Conservation (phyloP, 2,113 vertebrate species). For the Saccopteryx leptura region DNA sequence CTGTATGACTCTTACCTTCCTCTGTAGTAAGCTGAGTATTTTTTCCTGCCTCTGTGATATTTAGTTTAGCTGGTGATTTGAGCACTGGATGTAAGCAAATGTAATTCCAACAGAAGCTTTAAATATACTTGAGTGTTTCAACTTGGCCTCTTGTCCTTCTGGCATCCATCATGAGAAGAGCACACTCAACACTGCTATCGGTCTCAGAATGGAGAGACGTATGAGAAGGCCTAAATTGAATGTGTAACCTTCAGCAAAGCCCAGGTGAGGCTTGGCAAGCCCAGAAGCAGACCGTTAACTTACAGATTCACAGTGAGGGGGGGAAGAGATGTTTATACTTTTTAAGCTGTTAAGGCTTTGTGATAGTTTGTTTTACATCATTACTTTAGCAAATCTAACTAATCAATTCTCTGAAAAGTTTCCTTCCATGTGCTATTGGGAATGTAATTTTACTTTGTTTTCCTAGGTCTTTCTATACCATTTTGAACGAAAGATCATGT, state of each 20-base stretch:
- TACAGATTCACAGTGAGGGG: not conserved
- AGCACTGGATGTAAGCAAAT: not conserved
- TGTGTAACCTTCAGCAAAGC: not conserved
- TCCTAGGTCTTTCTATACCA: not conserved
- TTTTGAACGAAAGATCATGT: conserved; percentile 2
- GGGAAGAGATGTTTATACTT: not conserved
- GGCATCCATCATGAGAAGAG: not conserved
- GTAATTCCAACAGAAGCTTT: not conserved
- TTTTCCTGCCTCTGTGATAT: not conserved
- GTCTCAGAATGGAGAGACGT: not conserved
- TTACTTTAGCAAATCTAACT: not conserved
- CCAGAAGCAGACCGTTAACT: not conserved
- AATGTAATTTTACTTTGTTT: not conserved
- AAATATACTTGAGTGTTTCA: not conserved
- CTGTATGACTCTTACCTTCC: not conserved
- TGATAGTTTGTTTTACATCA: not conserved
- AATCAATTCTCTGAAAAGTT: not conserved
- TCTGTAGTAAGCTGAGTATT: not conserved
- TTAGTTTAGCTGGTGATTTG: not conserved
- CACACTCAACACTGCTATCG: not conserved
- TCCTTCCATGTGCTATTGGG: not conserved
- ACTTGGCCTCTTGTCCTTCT: not conserved
- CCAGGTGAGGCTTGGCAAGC: not conserved
- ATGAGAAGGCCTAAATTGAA: not conserved
- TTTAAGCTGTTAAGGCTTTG: not conserved